Conservation (phyloP, 2,888 invertebrate species). For the Orchesella flavescens region DNA sequence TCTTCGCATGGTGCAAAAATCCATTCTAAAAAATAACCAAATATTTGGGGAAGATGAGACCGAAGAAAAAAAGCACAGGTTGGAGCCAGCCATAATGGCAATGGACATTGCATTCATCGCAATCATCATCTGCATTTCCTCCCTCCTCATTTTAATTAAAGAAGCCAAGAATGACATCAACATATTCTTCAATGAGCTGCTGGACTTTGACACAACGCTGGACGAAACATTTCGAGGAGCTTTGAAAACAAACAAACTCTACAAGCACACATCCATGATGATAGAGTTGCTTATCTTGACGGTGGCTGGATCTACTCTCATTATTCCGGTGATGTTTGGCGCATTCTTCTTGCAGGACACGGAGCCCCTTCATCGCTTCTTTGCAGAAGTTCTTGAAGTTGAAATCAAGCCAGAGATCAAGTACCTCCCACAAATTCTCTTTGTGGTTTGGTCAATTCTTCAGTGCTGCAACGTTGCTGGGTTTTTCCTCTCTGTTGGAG, state of each 20-base stretch:
- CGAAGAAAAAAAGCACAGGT: neutral
- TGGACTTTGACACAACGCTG: neutral
- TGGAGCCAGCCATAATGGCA: neutral
- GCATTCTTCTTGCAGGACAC: constrained; percentile 10
- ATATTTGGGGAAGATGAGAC: neutral
- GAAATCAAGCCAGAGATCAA: neutral
- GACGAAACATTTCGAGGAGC: neutral
- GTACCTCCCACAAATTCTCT: neutral
- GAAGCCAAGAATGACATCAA: neutral
- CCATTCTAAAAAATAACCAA: neutral
- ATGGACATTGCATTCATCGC: neutral
- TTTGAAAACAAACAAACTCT: neutral
- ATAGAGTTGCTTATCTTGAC: neutral
- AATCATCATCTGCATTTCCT: neutral
- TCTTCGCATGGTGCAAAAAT: neutral
- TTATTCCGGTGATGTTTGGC: neutral
- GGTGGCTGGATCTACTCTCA: neutral
- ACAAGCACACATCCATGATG: neutral
- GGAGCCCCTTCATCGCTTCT: constrained; percentile 32
- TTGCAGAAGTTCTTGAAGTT: constrained; percentile 10
- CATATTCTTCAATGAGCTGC: neutral
- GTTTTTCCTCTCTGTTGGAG: neutral
- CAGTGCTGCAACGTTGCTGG: constrained; percentile 2
- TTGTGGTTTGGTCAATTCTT: constrained; percentile 13
- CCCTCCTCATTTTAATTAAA: neutral